Conservation (phyloP, 2,888 invertebrate species). For the Coenonympha glycerion region DNA sequence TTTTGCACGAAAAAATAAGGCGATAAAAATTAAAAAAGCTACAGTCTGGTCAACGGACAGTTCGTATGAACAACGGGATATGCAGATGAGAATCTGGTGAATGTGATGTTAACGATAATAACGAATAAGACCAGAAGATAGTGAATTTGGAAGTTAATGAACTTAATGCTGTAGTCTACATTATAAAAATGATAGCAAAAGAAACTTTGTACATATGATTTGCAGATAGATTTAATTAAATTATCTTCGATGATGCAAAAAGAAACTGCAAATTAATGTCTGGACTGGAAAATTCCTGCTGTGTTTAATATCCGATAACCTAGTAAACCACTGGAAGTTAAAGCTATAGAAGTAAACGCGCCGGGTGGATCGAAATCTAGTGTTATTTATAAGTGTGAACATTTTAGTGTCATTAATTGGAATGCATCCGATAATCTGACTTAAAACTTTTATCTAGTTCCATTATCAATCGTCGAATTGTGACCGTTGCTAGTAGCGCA, state of each 20-base stretch:
- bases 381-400: background rate
- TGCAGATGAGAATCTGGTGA: background rate
- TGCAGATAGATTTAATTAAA: too few relatives aligned
- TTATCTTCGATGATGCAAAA: too few relatives aligned
- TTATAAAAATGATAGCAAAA: too few relatives aligned
- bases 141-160: too few relatives aligned
- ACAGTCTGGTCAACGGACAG: background rate
- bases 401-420: slow-evolving; percentile 4
- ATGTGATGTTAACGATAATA: too few relatives aligned
- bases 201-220: too few relatives aligned
- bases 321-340: background rate
- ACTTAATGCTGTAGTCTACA: too few relatives aligned
- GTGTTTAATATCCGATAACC: background rate
- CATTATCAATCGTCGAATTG: slow-evolving; percentile 34
- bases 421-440: slow-evolving; percentile 46
- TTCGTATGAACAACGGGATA: background rate
- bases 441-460: slow-evolving; percentile 33
- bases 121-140: too few relatives aligned
- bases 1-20: slow-evolving; percentile 27
- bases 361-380: background rate
- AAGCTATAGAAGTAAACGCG: too few relatives aligned
- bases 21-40: slow-evolving; percentile 2
- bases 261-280: too few relatives aligned
- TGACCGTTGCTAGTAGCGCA: slow-evolving; percentile 30
- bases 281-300: too few relatives aligned